Percentiles rank a stretch among this genome's conserved stretches.
Conservation (phyloP, 2,888 invertebrate species). For the Netelia fuscicornis region DNA sequence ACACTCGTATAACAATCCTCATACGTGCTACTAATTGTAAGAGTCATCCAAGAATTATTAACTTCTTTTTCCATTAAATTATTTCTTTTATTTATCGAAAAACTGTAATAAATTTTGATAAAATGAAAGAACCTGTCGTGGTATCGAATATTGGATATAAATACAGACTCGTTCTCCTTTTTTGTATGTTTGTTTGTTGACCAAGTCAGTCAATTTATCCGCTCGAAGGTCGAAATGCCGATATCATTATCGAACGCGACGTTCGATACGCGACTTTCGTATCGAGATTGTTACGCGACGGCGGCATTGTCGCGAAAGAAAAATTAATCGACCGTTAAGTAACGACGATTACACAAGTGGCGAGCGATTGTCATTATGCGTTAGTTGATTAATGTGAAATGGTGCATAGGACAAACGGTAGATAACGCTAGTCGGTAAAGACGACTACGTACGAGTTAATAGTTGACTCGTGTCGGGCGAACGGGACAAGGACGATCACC, state of each 20-base stretch:
- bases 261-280: neutral
- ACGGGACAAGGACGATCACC: neutral
- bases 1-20: too few species aligned
- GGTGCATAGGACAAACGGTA: slow-evolving; percentile 57
- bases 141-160: too few species aligned
- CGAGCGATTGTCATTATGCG: slow-evolving; percentile 51
- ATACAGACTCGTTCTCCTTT: slow-evolving; percentile 40
- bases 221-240: slow-evolving; percentile 51
- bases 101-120: too few species aligned
- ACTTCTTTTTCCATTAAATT: too few species aligned
- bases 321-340: slow-evolving; percentile 60
- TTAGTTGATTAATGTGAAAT: slow-evolving; percentile 65
- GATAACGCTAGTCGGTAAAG: slow-evolving; percentile 44
- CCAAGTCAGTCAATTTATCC: slow-evolving; percentile 59
- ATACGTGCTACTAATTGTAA: too few species aligned
- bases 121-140: too few species aligned
- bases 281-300: neutral
- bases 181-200: neutral
- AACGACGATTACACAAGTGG: slow-evolving; percentile 60
- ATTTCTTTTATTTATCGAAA: too few species aligned
- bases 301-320: slow-evolving; percentile 29
- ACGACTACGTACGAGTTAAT: slow-evolving; percentile 51
- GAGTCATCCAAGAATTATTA: neutral
- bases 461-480: neutral
- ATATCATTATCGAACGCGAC: slow-evolving; percentile 20